phyloP scores from a whole-genome alignment of 2,797 vertebrate species.

The Anomalospiza imberbis region DNA sequence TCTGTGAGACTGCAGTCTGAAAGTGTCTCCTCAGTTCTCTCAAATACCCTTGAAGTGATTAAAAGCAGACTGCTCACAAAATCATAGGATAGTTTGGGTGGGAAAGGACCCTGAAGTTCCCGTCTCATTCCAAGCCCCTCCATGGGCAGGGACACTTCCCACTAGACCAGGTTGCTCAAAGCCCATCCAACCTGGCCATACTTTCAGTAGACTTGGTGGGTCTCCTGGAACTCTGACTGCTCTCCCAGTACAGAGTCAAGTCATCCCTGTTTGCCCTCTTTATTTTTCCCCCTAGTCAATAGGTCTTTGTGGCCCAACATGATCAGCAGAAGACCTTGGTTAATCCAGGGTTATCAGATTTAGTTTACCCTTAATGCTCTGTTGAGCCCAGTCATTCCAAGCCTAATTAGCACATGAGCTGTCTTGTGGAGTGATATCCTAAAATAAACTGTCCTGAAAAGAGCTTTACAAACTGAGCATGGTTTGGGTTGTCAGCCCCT shows the following conservation, averaged over 20 bases:
- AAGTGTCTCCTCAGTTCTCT: background rate
- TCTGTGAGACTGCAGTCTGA: background rate
- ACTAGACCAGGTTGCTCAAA: background rate
- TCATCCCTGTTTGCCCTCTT: background rate
- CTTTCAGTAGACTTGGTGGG: background rate
- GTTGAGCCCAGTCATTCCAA: constrained; percentile 41
- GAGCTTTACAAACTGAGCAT: background rate
- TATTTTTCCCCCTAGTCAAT: background rate
- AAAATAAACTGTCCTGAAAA: constrained; percentile 36
- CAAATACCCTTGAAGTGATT: background rate
- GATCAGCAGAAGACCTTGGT: constrained; percentile 5
- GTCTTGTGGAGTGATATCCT: background rate
- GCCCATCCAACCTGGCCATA: background rate
- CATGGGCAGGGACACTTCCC: background rate
- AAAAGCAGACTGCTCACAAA: background rate
- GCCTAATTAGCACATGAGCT: constrained; percentile 43
- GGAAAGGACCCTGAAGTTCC: background rate
- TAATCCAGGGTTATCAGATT: constrained; percentile 55
- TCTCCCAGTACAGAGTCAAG: background rate
- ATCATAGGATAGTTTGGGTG: background rate
- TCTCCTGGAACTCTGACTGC: background rate
- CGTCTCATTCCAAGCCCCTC: accelerated
- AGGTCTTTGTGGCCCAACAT: background rate
- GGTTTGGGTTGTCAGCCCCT: background rate
- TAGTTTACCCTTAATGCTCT: constrained; percentile 31